Base-by-base conservation (phyloP, 2,888 invertebrate genomes). In the Rhamnusium bicolor region DNA sequence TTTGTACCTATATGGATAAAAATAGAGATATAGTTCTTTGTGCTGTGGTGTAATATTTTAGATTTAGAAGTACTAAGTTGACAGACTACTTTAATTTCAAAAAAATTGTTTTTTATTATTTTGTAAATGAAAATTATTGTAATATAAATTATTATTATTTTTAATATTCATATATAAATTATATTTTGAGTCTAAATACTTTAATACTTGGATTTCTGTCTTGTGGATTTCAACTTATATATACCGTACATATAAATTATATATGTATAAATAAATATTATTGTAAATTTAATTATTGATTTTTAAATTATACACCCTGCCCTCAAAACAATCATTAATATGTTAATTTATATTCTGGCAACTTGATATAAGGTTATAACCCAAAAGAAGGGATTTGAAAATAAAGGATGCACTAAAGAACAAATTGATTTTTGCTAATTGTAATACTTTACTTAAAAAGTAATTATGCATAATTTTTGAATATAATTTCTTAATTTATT, bases 31-130 rank as follows among this genome's bases (percentile, higher is more conserved):
- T 88, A 88, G 88, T 81, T 89, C 86, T 87, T 89, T 88, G 89
- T 89, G 89, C 88, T 89, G 89, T 89, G 89, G 88, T 89, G 88
- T 89, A 88, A 87, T 86, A 86, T 85, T 86, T 87, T 88, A 88
- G 87, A 86, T 83, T 85, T 83, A 83, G 81, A 85, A 84, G 81
- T 84, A 86, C 84, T 85, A 85, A 85, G 85, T 86, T 85, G 82
- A 81, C 77, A 81, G 78, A 85, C 81, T 80, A 81, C 78, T 78
- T 73, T 75, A 72, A 79, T 78, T 79, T 80, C 70, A 53, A 63
- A 51, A n/a, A 75, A 75, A 73, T 77, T 79, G 76, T 79, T 80
- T 80, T 82, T 82, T 81, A 79, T 82, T 80, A 81, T 83, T 84
- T 84, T 84, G 81, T 84, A 83, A 83, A 84, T 81, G 80, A 80